Evolutionary conservation across 2,113 vertebrate genomes (phyloP), one percentile per base, ranked within the genome.

Genomic region (Callithrix jacchus): DNA sequence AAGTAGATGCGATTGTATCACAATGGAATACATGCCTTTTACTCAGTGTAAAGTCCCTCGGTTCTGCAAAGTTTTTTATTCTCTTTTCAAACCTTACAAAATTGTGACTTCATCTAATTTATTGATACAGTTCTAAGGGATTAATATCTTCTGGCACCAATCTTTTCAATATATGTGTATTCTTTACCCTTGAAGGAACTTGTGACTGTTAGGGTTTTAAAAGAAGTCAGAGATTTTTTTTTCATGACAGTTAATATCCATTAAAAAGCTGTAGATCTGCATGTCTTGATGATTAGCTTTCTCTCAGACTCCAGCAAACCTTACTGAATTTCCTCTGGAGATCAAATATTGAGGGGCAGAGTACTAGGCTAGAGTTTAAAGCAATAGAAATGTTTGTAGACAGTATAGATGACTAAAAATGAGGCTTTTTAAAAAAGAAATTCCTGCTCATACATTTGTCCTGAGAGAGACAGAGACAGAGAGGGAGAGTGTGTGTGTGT

Each of bases 391-490:
- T 35, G 45, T 66, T 30, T 95, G 8, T 12, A 89, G 47, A 76
- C 61, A 88, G 6, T 1, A 54, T 54, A 61, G 91, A n/a, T 74
- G 54, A 73, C 96, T 96, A 71, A 98, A 87, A 97, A 83, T 94
- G 71, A 64, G 91, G 42, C 0, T 97, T 95, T 97, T 96, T 96
- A 13, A 37, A 32, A 45, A 73, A 56, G 14, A 52, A 92, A 98
- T 98, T 98, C 85, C 92, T 95, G 97, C 64, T 37, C 91, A 96
- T 98, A 98, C 98, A 97, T 98, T 98, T 96, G 92, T n/a, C 83
- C 96, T 95, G 58, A 37, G 82, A 97, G 97, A 87, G 23, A 83
- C 86, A 77, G n/a, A 21, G 52, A 54, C 37, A 14, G 23, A 58
- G 56, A 58, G 58, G 25, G 56, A 58, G 56, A 90, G 47, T 37